Evolutionary conservation across 2,888 invertebrate genomes (phyloP).

Genomic region (Papilio elwesi): DNA sequence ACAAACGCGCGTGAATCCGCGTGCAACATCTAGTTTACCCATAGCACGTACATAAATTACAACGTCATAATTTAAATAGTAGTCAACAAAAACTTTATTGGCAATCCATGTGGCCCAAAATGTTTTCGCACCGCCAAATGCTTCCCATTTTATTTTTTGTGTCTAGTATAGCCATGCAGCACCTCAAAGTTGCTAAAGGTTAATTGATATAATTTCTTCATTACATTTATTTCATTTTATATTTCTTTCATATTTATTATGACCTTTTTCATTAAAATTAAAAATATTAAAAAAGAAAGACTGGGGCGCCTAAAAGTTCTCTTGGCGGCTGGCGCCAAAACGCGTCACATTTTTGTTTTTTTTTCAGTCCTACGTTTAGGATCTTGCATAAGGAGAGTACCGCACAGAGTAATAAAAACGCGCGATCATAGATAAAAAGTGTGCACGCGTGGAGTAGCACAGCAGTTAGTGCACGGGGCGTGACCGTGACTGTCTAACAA

Average conservation of each 20-base stretch:
- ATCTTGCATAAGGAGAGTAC: conserved; percentile 22
- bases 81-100: not conserved
- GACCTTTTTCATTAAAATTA: conserved; percentile 13
- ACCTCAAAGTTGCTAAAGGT: not conserved
- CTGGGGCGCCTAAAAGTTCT: conserved; percentile 27
- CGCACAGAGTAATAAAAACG: conserved; percentile 45
- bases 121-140: conserved; percentile 1
- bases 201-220: not conserved
- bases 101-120: not conserved
- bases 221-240: not conserved
- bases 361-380: not conserved
- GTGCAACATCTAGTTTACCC: not conserved
- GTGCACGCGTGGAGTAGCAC: conserved; percentile 74
- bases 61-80: not conserved
- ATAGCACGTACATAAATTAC: not conserved
- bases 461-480: conserved; percentile 76
- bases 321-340: conserved; percentile 30
- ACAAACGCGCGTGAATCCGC: too few species aligned
- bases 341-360: conserved; percentile 17
- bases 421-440: conserved; percentile 59
- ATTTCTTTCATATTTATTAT: not conserved
- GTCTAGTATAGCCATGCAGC: not conserved
- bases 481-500: conserved; percentile 81
- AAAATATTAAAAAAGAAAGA: conserved; percentile 14
- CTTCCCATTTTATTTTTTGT: conserved; percentile 7